Conservation (phyloP, 2,888 invertebrate species). For the Trichopria drosophilae region DNA sequence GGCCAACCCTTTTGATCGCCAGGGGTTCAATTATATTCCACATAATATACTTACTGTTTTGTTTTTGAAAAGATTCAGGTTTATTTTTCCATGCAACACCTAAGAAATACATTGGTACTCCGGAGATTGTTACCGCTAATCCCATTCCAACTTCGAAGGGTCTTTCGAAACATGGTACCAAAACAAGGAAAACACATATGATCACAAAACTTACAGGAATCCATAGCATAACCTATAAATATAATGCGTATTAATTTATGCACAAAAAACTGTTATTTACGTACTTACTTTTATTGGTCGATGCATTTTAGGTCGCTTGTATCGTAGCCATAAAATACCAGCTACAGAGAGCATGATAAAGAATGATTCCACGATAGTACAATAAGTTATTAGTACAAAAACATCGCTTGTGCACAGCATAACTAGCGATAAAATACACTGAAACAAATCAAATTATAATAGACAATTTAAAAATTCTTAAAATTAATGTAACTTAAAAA, state of each 20-base stretch:
- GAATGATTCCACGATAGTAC: conserved; percentile 89
- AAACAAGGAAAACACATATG: conserved; percentile 75
- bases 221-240: conserved; percentile 68
- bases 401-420: conserved; percentile 86
- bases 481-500: not conserved
- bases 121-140: conserved; percentile 75
- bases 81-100: conserved; percentile 71
- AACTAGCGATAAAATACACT: conserved; percentile 81
- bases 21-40: conserved; percentile 5
- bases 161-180: conserved; percentile 78
- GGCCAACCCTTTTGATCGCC: no score
- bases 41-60: conserved; percentile 64
- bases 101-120: conserved; percentile 78
- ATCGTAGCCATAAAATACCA: conserved; percentile 81
- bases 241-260: conserved; percentile 8
- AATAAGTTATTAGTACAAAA: conserved; percentile 85
- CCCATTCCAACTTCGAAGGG: conserved; percentile 81
- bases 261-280: conserved; percentile 1
- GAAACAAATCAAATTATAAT: conserved; percentile 44
- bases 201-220: conserved; percentile 78
- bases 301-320: conserved; percentile 74
- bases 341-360: conserved; percentile 87
- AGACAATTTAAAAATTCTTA: not conserved
- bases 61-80: conserved; percentile 64
- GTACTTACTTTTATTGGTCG: conserved; percentile 79